Conservation (phyloP, 2,888 invertebrate species). For the Tipula helvola region DNA sequence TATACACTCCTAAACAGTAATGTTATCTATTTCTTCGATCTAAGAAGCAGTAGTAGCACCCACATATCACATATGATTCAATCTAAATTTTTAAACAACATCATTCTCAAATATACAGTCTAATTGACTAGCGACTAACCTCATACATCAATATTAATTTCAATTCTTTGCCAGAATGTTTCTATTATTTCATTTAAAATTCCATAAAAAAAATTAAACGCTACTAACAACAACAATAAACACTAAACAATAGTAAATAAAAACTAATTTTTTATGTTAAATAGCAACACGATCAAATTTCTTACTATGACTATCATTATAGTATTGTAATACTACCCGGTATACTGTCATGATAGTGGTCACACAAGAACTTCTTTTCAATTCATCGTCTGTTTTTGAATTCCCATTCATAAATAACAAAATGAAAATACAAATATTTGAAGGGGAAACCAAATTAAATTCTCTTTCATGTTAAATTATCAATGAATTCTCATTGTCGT, state of each 20-base stretch:
- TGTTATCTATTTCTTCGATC: background rate
- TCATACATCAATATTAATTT: background rate
- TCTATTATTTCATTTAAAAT: background rate
- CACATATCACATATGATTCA: background rate
- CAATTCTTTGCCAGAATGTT: background rate
- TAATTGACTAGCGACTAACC: background rate
- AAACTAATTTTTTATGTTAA: background rate
- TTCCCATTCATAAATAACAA: background rate
- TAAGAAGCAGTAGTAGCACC: background rate
- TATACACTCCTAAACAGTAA: background rate
- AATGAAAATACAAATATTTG: background rate
- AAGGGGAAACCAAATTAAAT: background rate
- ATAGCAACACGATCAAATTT: background rate
- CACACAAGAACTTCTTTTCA: background rate
- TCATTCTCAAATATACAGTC: background rate
- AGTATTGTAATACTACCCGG: background rate
- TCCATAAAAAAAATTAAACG: background rate
- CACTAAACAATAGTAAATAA: background rate
- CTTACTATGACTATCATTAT: background rate
- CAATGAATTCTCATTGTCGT: background rate
- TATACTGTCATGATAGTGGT: background rate
- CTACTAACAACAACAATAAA: background rate
- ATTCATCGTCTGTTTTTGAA: background rate
- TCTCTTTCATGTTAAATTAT: background rate
- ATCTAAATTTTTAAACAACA: background rate